Conservation (phyloP, 2,113 vertebrate species). For the Fregata magnificens region DNA sequence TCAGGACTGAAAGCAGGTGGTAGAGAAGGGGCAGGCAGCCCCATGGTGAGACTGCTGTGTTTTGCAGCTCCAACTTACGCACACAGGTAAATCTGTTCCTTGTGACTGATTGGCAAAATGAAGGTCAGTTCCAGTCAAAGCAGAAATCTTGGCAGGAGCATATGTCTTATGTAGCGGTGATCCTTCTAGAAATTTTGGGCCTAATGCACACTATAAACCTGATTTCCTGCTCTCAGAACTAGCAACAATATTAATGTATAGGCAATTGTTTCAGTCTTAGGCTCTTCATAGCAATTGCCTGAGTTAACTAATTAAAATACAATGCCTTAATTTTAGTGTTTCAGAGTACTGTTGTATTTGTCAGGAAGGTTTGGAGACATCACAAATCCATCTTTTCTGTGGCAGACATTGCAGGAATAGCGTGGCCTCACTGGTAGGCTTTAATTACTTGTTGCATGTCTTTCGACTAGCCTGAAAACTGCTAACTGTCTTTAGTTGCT, state of each 20-base stretch:
- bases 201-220: neutral
- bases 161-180: neutral
- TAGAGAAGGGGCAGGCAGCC: fast-evolving
- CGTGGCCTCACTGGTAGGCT: neutral
- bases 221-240: neutral
- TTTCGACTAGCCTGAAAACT: neutral
- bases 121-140: neutral
- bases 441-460: neutral
- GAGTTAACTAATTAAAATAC: neutral
- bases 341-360: neutral
- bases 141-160: neutral
- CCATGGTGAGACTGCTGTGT: fast-evolving
- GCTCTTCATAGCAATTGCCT: neutral
- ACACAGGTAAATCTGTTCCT: neutral
- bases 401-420: neutral
- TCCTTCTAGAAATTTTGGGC: neutral
- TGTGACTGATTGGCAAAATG: neutral
- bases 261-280: neutral
- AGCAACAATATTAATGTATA: neutral
- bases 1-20: neutral
- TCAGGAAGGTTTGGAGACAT: neutral
- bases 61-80: neutral
- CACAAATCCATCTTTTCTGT: neutral
- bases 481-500: neutral
- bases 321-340: neutral